Percentiles rank a stretch among this genome's conserved stretches.
Evolutionary conservation across 2,888 invertebrate species (phyloP).

Genomic region (Heliothis peltigera): DNA sequence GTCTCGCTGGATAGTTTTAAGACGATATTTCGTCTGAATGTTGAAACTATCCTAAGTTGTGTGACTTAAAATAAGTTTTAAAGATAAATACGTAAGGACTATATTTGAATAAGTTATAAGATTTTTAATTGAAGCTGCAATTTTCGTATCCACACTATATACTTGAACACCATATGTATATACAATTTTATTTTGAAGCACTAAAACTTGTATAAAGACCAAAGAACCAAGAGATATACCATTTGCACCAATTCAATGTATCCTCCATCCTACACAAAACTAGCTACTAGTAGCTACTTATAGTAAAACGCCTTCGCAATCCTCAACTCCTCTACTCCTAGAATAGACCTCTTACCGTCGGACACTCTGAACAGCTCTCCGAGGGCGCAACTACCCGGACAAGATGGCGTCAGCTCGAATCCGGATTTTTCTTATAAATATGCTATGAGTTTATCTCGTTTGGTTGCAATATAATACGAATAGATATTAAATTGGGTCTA

Average conservation of each 20-base stretch:
- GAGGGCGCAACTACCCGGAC: slow-evolving; percentile 1
- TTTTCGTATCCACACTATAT: too few species aligned
- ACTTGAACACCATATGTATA: too few species aligned
- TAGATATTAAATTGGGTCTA: too few species aligned
- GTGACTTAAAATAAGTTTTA: too few species aligned
- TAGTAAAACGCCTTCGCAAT: slow-evolving; percentile 1
- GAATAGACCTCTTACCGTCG: slow-evolving; percentile 10
- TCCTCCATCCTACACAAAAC: slow-evolving; percentile 11
- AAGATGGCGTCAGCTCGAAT: slow-evolving; percentile 15
- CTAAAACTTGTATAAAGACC: too few species aligned
- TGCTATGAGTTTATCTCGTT: slow-evolving; percentile 14
- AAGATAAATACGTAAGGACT: too few species aligned
- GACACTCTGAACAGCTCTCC: slow-evolving; percentile 9
- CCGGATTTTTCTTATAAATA: slow-evolving; percentile 16
- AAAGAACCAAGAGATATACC: too few species aligned
- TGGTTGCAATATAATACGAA: background rate
- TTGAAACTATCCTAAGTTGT: background rate
- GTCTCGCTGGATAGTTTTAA: background rate
- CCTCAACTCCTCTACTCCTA: slow-evolving; percentile 8
- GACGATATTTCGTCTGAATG: background rate
- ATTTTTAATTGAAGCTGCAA: too few species aligned
- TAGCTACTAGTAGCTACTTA: too few species aligned
- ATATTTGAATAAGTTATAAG: too few species aligned
- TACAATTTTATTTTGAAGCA: too few species aligned
- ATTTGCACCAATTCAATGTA: background rate